These are phyloP conservation scores for Oryzias melastigma DNA, from an alignment of 2,113 vertebrate genomes.

Conservation along the genomic window DNA sequence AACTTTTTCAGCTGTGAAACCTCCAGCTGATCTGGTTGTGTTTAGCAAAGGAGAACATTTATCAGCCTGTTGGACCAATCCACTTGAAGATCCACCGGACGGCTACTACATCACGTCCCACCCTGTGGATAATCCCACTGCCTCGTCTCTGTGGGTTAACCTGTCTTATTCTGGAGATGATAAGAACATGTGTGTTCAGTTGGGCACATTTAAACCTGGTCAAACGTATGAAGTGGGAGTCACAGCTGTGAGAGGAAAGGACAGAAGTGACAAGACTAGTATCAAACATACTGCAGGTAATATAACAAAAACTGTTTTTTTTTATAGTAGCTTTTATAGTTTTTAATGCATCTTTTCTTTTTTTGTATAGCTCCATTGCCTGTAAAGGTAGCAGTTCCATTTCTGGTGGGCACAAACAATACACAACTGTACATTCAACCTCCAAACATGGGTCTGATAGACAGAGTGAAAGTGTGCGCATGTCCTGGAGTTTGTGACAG, in stretches of 20 bases:
- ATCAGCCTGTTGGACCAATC: conserved; percentile 76
- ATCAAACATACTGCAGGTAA: conserved; percentile 82
- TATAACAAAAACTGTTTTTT: not conserved
- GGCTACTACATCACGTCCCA: conserved; percentile 74
- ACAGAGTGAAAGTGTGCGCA: conserved; percentile 66
- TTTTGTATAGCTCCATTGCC: conserved; percentile 56
- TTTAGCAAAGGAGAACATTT: conserved; percentile 67
- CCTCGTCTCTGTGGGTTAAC: conserved; percentile 64
- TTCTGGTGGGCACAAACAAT: conserved; percentile 43
- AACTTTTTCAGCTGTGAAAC: conserved; percentile 71
- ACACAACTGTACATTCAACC: conserved; percentile 62
- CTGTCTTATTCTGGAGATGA: conserved; percentile 33
- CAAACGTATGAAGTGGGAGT: conserved; percentile 81
- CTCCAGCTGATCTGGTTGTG: conserved; percentile 69
- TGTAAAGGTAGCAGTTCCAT: conserved; percentile 56
- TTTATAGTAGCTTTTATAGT: not conserved
- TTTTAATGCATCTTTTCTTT: not conserved
- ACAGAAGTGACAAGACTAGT: conserved; percentile 74
- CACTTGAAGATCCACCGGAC: conserved; percentile 53
- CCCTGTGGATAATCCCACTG: conserved; percentile 28
- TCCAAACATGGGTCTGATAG: conserved; percentile 49
- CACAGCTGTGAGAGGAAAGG: conserved; percentile 74
- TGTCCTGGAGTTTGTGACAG: conserved; percentile 52
- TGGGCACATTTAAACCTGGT: conserved; percentile 77
- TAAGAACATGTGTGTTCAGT: conserved; percentile 71